These are phyloP conservation scores for Drosophila parabipectinata DNA, from an alignment of 1,140 invertebrate genomes.

Conservation along the genomic window DNA sequence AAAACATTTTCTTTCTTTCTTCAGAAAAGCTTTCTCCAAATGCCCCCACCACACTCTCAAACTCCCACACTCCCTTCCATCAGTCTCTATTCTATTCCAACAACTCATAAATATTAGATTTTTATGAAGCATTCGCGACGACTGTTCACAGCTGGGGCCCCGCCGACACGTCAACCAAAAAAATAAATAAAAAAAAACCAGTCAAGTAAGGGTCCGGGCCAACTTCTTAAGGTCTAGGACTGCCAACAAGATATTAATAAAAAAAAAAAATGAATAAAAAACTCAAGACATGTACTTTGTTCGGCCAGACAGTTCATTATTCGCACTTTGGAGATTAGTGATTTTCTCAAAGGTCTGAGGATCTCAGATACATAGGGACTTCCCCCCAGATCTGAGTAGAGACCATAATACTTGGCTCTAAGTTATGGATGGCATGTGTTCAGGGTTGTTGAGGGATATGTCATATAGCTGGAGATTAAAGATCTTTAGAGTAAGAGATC, in stretches of 20 bases:
- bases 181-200: neutral
- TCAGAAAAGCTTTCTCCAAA: neutral
- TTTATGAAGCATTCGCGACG: constrained; percentile 46
- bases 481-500: neutral
- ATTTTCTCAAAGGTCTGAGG: constrained; percentile 4
- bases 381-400: neutral
- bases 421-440: neutral
- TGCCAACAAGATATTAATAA: constrained; percentile 27
- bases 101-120: constrained; percentile 70
- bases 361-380: neutral
- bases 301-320: constrained; percentile 20
- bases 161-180: constrained; percentile 34
- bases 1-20: constrained; percentile 39
- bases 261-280: constrained; percentile 6
- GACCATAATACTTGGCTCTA: neutral
- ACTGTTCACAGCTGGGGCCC: constrained; percentile 45
- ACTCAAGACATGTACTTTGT: neutral
- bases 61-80: neutral
- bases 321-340: constrained; percentile 3
- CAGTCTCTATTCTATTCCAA: constrained; percentile 2
- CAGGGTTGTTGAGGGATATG: neutral
- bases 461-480: neutral
- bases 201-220: constrained; percentile 3
- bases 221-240: constrained; percentile 22
- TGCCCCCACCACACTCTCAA: neutral